phyloP scores from a whole-genome alignment of 2,113 vertebrate genomes.

The Nyctereutes procyonoides region DNA sequence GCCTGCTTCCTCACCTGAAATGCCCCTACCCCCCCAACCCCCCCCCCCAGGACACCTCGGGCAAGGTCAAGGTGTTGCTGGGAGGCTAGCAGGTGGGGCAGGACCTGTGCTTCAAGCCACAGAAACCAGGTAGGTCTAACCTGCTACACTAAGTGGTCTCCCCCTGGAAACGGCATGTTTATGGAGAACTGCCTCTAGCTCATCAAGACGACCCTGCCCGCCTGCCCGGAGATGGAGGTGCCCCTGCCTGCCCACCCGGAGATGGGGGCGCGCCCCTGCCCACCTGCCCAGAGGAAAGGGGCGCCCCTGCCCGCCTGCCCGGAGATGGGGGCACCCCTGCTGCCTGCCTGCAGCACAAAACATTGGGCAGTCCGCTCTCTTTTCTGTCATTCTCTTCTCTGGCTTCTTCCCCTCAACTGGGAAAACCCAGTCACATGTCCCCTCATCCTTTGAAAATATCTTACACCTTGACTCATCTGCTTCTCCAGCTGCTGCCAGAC shows the following conservation, averaged over 20 bases:
- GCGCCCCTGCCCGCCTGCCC: neutral
- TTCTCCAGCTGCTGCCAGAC: neutral
- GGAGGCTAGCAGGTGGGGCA: accelerated
- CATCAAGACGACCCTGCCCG: neutral
- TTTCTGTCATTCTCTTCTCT: neutral
- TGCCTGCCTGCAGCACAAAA: neutral
- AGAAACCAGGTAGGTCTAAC: neutral
- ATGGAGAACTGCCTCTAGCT: neutral
- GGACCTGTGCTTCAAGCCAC: too few relatives aligned
- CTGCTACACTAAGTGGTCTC: accelerated
- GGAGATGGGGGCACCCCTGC: too few relatives aligned
- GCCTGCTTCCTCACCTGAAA: neutral
- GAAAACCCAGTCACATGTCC: neutral
- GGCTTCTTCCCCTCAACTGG: neutral
- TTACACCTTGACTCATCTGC: neutral
- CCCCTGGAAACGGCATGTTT: neutral
- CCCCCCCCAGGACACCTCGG: neutral
- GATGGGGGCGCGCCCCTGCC: too few relatives aligned
- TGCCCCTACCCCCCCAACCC: neutral
- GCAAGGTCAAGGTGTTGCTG: neutral
- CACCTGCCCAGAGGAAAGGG: too few relatives aligned
- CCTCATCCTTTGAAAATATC: neutral
- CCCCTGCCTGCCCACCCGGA: too few relatives aligned
- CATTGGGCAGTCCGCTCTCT: neutral
- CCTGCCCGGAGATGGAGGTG: neutral